These are phyloP conservation scores for Drosophila hydei DNA, from an alignment of 1,140 invertebrate species.

Conservation along the genomic window DNA sequence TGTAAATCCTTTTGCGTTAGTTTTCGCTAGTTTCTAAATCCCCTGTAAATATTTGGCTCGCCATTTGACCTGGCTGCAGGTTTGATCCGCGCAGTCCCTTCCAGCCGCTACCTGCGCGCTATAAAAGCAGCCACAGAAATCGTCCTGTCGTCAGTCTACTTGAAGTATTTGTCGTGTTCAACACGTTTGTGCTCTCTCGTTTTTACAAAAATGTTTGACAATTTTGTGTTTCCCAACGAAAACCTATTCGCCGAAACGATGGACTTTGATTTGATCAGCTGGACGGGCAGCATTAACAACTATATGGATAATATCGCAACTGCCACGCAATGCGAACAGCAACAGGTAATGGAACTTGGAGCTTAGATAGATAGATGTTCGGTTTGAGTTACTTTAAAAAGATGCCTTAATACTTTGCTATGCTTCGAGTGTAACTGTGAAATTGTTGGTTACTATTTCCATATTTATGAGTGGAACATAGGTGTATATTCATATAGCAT, in stretches of 20 bases:
- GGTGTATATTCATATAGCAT: too few species aligned
- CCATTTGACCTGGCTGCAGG: conserved; percentile 16
- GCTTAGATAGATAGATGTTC: too few species aligned
- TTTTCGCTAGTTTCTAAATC: conserved; percentile 31
- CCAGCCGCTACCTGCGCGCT: conserved; percentile 39
- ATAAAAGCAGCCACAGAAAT: conserved; percentile 48
- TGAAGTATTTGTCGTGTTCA: conserved; percentile 70
- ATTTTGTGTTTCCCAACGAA: conserved; percentile 70
- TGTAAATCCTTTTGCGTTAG: conserved; percentile 35
- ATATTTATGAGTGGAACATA: too few species aligned
- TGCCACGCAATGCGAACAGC: conserved; percentile 25
- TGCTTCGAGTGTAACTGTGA: too few species aligned
- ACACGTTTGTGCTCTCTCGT: conserved; percentile 40
- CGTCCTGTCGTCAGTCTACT: conserved; percentile 57
- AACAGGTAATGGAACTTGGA: conserved; percentile 40
- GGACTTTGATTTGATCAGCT: conserved; percentile 73
- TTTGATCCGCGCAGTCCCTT: conserved; percentile 1
- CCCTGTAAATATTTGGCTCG: conserved; percentile 58
- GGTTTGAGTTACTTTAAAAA: too few species aligned
- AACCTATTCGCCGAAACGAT: conserved; percentile 66
- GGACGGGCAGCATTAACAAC: conserved; percentile 24
- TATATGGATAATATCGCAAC: conserved; percentile 58
- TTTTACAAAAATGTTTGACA: conserved; percentile 65
- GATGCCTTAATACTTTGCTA: too few species aligned
- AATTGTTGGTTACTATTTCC: too few species aligned